Conservation (phyloP, 2,113 vertebrate genomes). For the Ptilonorhynchus violaceus region DNA sequence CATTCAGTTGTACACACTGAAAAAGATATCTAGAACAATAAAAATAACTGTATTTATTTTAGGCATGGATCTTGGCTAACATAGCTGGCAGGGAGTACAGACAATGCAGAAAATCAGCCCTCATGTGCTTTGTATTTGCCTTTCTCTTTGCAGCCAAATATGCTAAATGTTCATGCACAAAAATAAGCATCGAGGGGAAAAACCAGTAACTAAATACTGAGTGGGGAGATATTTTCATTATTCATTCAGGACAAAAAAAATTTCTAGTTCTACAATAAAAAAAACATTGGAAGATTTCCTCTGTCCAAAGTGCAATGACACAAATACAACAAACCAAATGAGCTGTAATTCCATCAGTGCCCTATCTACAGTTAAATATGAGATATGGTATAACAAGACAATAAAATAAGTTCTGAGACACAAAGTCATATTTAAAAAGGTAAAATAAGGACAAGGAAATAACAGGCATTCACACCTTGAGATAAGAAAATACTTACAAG, state of each 20-base stretch:
- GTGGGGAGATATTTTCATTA: neutral
- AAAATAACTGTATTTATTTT: constrained; percentile 18
- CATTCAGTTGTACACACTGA: neutral
- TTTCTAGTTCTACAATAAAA: neutral
- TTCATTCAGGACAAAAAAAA: neutral
- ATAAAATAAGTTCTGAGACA: neutral
- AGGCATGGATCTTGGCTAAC: neutral
- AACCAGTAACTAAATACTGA: neutral
- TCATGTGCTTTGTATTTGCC: neutral
- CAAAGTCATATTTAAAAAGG: neutral
- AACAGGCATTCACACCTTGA: neutral
- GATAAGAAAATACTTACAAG: neutral
- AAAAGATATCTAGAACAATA: neutral
- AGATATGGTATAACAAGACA: neutral
- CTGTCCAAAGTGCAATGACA: neutral
- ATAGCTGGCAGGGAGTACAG: neutral
- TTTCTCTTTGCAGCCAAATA: neutral
- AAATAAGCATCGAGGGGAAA: neutral
- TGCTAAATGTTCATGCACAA: neutral
- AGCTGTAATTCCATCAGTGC: neutral
- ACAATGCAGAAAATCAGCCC: constrained; percentile 4
- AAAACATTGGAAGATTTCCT: neutral
- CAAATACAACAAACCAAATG: neutral
- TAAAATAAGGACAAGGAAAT: neutral
- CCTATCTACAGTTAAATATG: neutral